A percentile compares a stretch with the other conserved stretches of the same genome.
These are phyloP conservation scores for Rhipidura dahli DNA, from an alignment of 2,113 vertebrate genomes.

Conservation along the genomic window DNA sequence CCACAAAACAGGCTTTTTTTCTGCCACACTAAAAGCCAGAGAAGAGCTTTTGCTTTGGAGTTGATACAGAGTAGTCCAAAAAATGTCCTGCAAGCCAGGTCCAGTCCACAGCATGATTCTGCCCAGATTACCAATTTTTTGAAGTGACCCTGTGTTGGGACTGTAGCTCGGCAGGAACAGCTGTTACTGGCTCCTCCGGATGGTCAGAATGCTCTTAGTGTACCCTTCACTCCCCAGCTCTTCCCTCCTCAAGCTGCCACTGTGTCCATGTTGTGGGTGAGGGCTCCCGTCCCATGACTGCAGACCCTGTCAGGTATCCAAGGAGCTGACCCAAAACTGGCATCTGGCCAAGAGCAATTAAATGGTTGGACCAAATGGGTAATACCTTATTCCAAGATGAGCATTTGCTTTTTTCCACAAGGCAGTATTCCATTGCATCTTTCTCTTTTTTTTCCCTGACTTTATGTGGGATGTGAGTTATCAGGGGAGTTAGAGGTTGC, in stretches of 20 bases:
- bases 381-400: background rate
- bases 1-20: background rate
- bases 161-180: conserved; percentile 15
- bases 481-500: background rate
- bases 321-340: background rate
- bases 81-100: background rate
- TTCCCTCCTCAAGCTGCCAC: background rate
- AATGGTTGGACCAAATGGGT: background rate
- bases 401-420: background rate
- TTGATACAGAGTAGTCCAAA: background rate
- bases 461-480: background rate
- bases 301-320: background rate
- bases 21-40: background rate
- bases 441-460: background rate
- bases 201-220: background rate
- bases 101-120: conserved; percentile 5
- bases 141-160: conserved; percentile 15
- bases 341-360: background rate
- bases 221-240: background rate
- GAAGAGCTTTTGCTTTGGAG: conserved; percentile 19
- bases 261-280: background rate
- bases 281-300: background rate
- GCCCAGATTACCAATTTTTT: conserved; percentile 31
- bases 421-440: background rate
- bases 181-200: background rate